Conservation (phyloP, 2,888 invertebrate species). For the Hoplodrina ambigua region DNA sequence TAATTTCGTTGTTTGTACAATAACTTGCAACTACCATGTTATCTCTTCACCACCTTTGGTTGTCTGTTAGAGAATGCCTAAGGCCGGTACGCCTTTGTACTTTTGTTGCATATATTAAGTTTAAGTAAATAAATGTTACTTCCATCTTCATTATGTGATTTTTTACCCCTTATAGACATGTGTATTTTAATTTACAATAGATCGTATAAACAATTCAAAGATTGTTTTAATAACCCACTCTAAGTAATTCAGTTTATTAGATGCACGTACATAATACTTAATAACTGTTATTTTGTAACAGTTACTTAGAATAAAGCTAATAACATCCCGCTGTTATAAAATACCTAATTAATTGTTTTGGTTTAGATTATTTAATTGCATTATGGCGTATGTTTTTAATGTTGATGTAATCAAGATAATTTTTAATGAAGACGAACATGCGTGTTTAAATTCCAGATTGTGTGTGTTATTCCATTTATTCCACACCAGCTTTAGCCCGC, state of each 20-base stretch:
- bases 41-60: too few relatives aligned
- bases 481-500: too few relatives aligned
- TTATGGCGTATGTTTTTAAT: constrained; percentile 11
- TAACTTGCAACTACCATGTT: too few relatives aligned
- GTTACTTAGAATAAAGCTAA: constrained; percentile 16
- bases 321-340: constrained; percentile 31
- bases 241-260: constrained; percentile 20
- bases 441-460: background rate
- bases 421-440: constrained; percentile 12
- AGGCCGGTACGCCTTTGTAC: too few relatives aligned
- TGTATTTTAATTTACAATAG: background rate
- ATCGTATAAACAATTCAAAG: background rate
- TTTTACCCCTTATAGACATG: too few relatives aligned
- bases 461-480: too few relatives aligned
- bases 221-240: constrained; percentile 13
- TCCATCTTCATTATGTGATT: too few relatives aligned
- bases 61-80: too few relatives aligned
- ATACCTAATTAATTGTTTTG: constrained; percentile 23
- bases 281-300: constrained; percentile 34
- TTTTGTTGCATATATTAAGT: too few relatives aligned
- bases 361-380: constrained; percentile 29
- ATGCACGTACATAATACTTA: constrained; percentile 23
- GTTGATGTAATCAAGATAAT: constrained; percentile 22
- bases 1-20: too few relatives aligned
- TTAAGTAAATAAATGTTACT: too few relatives aligned